These are phyloP conservation scores for Tetranychus cinnabarinus DNA, from an alignment of 1,140 invertebrate species.

Conservation along the genomic window DNA sequence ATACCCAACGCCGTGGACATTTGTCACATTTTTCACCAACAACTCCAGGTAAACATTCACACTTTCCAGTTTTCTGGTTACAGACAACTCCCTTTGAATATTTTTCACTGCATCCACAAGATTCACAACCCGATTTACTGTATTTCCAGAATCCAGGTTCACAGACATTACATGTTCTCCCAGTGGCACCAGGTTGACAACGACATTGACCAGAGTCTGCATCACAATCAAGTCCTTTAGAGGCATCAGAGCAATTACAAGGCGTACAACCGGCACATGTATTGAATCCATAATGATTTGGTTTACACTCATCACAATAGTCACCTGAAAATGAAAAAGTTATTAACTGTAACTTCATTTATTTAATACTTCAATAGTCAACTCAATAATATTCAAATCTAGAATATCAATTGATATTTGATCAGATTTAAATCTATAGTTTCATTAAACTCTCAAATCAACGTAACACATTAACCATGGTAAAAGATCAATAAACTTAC, in stretches of 20 bases:
- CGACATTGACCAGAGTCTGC: slow-evolving; percentile 33
- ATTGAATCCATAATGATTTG: slow-evolving; percentile 30
- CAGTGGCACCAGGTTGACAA: slow-evolving; percentile 45
- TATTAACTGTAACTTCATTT: too few species aligned
- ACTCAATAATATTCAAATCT: too few species aligned
- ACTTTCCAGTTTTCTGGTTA: slow-evolving; percentile 36
- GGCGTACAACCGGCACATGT: slow-evolving; percentile 50
- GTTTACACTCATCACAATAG: slow-evolving; percentile 57
- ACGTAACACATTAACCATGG: too few species aligned
- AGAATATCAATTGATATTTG: too few species aligned
- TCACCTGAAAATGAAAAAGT: slow-evolving; percentile 28
- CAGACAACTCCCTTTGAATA: slow-evolving; percentile 28
- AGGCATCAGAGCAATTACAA: slow-evolving; percentile 58
- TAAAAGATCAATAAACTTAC: slow-evolving; percentile 23
- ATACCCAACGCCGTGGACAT: slow-evolving; percentile 62
- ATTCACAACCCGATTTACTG: too few species aligned
- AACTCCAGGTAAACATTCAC: slow-evolving; percentile 71
- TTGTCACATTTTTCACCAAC: slow-evolving; percentile 50
- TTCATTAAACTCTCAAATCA: too few species aligned
- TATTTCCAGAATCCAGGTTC: too few species aligned
- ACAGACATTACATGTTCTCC: slow-evolving; percentile 45
- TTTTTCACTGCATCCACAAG: too few species aligned
- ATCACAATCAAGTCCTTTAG: slow-evolving; percentile 56
- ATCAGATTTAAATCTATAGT: too few species aligned
- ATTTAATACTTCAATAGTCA: too few species aligned